These are phyloP conservation scores for Helogale parvula DNA, from an alignment of 2,113 vertebrate species.

Conservation along the genomic window DNA sequence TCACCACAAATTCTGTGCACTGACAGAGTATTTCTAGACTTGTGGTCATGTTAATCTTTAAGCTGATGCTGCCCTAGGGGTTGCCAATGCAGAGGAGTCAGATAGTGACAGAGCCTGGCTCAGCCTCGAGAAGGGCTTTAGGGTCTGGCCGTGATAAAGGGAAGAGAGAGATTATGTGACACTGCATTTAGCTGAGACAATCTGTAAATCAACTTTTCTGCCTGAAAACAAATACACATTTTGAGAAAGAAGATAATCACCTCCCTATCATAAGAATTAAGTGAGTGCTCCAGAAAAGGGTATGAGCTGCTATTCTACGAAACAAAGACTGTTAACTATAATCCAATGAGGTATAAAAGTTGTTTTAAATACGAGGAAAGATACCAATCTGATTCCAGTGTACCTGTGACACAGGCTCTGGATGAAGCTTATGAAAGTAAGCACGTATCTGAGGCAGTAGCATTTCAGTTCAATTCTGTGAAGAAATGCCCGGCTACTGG, in stretches of 20 bases:
- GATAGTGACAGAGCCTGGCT: not conserved
- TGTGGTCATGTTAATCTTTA: not conserved
- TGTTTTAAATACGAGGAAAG: constrained; percentile 1
- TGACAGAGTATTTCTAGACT: not conserved
- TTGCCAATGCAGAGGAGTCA: not conserved
- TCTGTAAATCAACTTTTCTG: not conserved
- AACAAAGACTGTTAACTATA: not conserved
- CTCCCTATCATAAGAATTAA: constrained; percentile 3
- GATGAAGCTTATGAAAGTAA: not conserved
- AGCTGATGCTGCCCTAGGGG: not conserved
- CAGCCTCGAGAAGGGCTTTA: not conserved
- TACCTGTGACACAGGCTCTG: not conserved
- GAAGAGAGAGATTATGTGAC: not conserved
- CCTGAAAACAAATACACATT: not conserved
- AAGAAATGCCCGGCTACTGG: not conserved
- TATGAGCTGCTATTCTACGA: not conserved
- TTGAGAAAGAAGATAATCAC: not conserved
- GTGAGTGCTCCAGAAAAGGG: not conserved
- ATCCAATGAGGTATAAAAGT: not conserved
- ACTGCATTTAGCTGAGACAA: not conserved
- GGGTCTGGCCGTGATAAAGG: not conserved
- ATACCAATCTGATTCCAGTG: not conserved
- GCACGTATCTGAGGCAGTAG: not conserved
- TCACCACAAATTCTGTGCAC: not conserved
- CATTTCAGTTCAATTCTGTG: constrained; percentile 20